Percentiles rank a stretch among this genome's conserved stretches.
phyloP scores from a whole-genome alignment of 2,113 vertebrate genomes.

The Oreochromis niloticus region DNA sequence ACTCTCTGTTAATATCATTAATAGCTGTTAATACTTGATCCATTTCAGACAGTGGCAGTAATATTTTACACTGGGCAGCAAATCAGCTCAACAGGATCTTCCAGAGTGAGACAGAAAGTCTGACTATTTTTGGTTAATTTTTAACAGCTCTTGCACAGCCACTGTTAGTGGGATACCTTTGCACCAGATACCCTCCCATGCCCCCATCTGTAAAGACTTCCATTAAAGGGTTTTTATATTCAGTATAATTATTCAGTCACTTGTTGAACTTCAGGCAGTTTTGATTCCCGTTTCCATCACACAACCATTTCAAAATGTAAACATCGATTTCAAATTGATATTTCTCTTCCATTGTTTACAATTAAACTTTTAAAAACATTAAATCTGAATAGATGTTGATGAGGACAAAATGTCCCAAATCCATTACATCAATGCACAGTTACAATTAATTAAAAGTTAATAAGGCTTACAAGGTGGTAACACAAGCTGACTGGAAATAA shows the following conservation, averaged over 20 bases:
- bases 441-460: background rate
- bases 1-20: too few relatives aligned
- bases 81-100: background rate
- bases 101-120: background rate
- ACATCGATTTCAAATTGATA: too few relatives aligned
- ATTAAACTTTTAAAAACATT: background rate
- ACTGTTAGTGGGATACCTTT: too few relatives aligned
- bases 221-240: background rate
- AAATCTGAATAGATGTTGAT: too few relatives aligned
- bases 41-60: background rate
- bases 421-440: background rate
- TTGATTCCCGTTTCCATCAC: too few relatives aligned
- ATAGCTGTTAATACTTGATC: background rate
- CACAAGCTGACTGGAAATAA: too few relatives aligned
- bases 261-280: too few relatives aligned
- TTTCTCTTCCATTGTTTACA: too few relatives aligned
- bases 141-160: background rate
- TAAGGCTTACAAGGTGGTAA: too few relatives aligned
- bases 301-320: too few relatives aligned
- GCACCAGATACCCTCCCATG: too few relatives aligned
- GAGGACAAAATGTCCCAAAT: background rate
- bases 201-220: too few relatives aligned
- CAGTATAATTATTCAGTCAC: background rate
- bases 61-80: background rate
- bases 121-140: background rate